These are phyloP conservation scores for Nesoenas mayeri DNA, from an alignment of 2,113 vertebrate genomes.

Conservation along the genomic window DNA sequence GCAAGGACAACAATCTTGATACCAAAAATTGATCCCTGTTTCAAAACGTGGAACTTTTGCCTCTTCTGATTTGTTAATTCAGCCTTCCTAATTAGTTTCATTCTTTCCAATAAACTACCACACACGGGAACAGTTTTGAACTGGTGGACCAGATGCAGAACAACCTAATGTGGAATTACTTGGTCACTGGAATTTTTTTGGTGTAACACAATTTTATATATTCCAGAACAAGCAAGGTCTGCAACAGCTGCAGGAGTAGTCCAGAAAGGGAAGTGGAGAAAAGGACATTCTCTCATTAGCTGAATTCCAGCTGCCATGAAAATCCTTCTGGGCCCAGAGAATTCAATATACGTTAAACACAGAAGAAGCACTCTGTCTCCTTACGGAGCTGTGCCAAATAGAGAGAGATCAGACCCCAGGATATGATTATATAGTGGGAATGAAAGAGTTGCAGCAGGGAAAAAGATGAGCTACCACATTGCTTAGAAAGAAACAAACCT, in stretches of 20 bases:
- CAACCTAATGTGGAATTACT: neutral
- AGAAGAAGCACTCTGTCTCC: neutral
- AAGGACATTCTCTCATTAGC: conserved; percentile 3
- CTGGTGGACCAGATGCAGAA: neutral
- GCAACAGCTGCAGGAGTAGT: neutral
- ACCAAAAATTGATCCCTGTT: neutral
- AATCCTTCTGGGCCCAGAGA: neutral
- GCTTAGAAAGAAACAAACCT: neutral
- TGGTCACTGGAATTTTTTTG: neutral
- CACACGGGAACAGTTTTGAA: neutral
- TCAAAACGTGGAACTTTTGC: neutral
- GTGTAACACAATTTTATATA: neutral
- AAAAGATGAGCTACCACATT: neutral
- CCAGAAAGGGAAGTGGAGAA: neutral
- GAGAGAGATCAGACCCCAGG: neutral
- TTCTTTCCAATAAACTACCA: neutral
- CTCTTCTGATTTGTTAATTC: neutral
- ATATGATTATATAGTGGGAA: neutral
- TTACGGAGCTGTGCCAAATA: neutral
- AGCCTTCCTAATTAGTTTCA: neutral
- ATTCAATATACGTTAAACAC: neutral
- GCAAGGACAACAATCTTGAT: neutral
- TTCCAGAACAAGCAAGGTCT: neutral
- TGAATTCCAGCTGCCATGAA: conserved; percentile 18
- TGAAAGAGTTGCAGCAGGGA: neutral